Evolutionary conservation across 1,140 invertebrate species (phyloP), one percentile per base, ranked within the genome.

Genomic region (Drosophila sp.): DNA sequence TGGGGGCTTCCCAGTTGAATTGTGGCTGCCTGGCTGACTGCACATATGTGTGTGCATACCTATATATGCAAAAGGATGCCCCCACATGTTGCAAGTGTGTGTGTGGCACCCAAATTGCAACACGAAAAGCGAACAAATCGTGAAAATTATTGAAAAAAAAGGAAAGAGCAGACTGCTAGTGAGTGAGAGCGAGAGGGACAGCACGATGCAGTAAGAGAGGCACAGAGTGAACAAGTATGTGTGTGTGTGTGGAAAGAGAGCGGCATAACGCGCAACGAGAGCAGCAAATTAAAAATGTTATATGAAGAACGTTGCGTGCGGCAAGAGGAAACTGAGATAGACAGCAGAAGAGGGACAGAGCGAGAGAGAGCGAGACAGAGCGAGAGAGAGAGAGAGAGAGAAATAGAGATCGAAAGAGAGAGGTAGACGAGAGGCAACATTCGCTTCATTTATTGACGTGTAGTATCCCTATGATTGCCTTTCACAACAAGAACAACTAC

Each of bases 381-480:
- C 14, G 21, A 5, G 0, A 8, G 4, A 51, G 58, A 7, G 40
- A 11, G 21, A 6, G 45, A 45, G 40, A n/a, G 9, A 41, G 13
- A 29, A 4, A 21, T 11, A n/a, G 6, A 8, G 51, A 11, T n/a
- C 0, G 14, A 14, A 25, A 36, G 13, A 11, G 32, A 7, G 9
- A 6, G n/a, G n/a, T n/a, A n/a, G n/a, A n/a, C n/a, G n/a, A 16
- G 4, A 9, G 40, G 34, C 56, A 38, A 71, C 27, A 62, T 74
- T 65, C 51, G 72, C 67, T 89, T 83, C 83, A 83, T 83, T 86
- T 89, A 86, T 89, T 89, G 82, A 86, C 77, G 82, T 89, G 75
- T 71, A 82, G 74, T 86, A 86, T 89, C 79, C 82, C 76, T 70
- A 81, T 81, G 81, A 86, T 87, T 86, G 82, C 82, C 82, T 78